phyloP scores from a whole-genome alignment of 2,888 invertebrate species.

The Amphipoea oculea region DNA sequence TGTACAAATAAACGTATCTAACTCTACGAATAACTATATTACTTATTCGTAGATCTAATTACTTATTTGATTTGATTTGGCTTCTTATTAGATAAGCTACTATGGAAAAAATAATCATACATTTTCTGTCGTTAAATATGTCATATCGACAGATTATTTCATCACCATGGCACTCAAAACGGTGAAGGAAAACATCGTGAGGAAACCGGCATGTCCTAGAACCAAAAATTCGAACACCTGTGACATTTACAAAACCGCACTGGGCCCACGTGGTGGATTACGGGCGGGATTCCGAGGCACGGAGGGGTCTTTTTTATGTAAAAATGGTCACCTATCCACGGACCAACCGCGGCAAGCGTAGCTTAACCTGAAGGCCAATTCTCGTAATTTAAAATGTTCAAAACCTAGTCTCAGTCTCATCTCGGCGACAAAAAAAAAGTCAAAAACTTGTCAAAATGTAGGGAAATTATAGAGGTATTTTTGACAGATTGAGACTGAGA shows the following conservation, averaged over 20 bases:
- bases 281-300: neutral
- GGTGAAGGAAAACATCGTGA: neutral
- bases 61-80: neutral
- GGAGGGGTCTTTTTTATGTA: no score
- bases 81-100: neutral
- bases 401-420: no score
- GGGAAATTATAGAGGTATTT: no score
- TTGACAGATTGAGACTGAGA: no score
- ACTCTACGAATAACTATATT: no score
- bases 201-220: neutral
- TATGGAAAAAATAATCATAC: neutral
- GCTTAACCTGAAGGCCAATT: no score
- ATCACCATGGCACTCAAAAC: neutral
- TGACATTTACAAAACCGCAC: neutral
- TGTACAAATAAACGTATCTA: neutral
- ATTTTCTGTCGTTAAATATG: neutral
- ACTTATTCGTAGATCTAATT: no score
- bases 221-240: neutral
- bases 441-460: no score
- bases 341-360: no score
- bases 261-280: neutral
- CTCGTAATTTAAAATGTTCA: no score
- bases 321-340: no score
- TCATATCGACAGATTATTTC: neutral
- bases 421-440: no score